Evolutionary conservation across 2,797 vertebrate genomes (phyloP), one percentile per base, ranked within the genome.

Genomic region (Triplophysa bombifrons): DNA sequence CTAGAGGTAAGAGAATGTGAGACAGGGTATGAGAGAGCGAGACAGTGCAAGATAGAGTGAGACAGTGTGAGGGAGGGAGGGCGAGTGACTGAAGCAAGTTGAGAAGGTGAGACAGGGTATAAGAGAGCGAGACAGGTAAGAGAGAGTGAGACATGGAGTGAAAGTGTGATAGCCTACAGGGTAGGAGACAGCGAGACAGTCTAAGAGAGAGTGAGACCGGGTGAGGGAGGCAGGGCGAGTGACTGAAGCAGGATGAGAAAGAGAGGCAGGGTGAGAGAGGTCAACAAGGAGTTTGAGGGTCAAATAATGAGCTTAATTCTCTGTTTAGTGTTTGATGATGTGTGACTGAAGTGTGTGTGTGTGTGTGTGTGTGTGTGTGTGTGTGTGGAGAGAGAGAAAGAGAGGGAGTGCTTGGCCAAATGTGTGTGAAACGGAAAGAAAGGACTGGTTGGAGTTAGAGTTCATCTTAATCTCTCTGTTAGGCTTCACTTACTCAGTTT

Each of bases 311-410:
- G 72, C 46, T 75, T 73, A 72, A 75, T 64, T 67, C 63, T 65
- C n/a, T n/a, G 80, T 63, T 46, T 73, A 48, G 48, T 83, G 50
- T 81, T 61, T 78, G 74, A 68, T 69, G 69, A 61, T 65, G 53
- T 84, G 81, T 78, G 68, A 67, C 71, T 77, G 86, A 84, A 85
- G 85, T 84, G 38, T 25, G 56, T 60, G n/a, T 56, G 83, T 84
- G 63, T 56, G 50, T 48, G 46, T 48, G 46, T 48, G 46, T 14
- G 13, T n/a, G n/a, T n/a, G 74, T 67, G 63, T 56, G 50, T 48
- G 46, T 48, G 46, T 48, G 46, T 14, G 13, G 38, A 46, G 6
- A n/a, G 25, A 48, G 17, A 44, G 6, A 46, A 38, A 38, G 34
- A 8, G 17, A 38, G 46, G 48, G 22, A 48, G 41, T 27, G 38